These are phyloP conservation scores for Euthynnus affinis DNA, from an alignment of 2,797 vertebrate species.

Conservation along the genomic window DNA sequence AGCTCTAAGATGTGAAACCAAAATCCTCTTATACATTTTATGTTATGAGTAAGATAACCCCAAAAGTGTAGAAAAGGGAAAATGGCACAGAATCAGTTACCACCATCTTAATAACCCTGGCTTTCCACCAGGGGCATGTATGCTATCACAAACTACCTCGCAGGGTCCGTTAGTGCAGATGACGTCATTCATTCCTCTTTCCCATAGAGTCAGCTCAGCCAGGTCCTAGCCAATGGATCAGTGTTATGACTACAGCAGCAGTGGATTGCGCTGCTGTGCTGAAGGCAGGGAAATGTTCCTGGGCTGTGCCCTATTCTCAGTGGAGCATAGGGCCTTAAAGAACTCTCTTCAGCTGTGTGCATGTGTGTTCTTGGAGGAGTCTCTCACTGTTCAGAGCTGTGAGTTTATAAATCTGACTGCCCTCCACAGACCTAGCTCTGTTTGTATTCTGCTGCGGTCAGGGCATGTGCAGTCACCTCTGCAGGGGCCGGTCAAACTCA, in stretches of 20 bases:
- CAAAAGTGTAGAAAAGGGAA: slow-evolving; percentile 60
- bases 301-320: slow-evolving; percentile 58
- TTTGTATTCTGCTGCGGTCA: slow-evolving; percentile 80
- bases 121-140: slow-evolving; percentile 60
- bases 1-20: slow-evolving; percentile 78
- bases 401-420: slow-evolving; percentile 81
- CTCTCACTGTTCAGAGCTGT: slow-evolving; percentile 56
- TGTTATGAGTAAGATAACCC: slow-evolving; percentile 77
- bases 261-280: slow-evolving; percentile 55
- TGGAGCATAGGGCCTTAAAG: slow-evolving; percentile 57
- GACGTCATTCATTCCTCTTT: slow-evolving; percentile 64
- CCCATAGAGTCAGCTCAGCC: slow-evolving; percentile 50
- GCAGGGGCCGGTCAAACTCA: slow-evolving; percentile 65
- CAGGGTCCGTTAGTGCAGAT: slow-evolving; percentile 55
- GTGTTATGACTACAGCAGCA: slow-evolving; percentile 73
- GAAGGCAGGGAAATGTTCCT: slow-evolving; percentile 54
- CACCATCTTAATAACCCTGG: slow-evolving; percentile 71
- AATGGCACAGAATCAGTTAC: slow-evolving; percentile 60
- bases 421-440: slow-evolving; percentile 63
- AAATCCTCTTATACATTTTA: slow-evolving; percentile 77
- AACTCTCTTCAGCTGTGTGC: slow-evolving; percentile 57
- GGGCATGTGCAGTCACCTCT: slow-evolving; percentile 78
- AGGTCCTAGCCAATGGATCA: slow-evolving; percentile 44
- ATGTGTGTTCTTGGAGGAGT: slow-evolving; percentile 60
- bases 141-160: slow-evolving; percentile 53